These are phyloP conservation scores for Druceiella hillmani DNA, from an alignment of 2,888 invertebrate genomes.

Conservation along the genomic window DNA sequence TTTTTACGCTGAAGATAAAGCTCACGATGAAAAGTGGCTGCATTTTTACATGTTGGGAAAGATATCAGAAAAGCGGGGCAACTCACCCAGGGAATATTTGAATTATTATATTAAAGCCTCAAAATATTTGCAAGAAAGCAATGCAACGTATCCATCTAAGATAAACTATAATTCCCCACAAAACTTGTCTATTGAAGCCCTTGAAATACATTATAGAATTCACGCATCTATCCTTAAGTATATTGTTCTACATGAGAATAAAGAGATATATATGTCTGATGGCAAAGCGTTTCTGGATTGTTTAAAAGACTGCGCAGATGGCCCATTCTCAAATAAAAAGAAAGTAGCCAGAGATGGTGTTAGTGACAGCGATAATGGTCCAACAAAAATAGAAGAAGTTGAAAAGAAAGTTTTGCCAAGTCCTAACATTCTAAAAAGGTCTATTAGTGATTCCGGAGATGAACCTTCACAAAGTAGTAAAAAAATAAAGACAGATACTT, in stretches of 20 bases:
- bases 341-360: constrained; percentile 31
- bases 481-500: constrained; percentile 38
- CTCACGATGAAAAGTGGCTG: constrained; percentile 84
- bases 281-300: constrained; percentile 57
- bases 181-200: constrained; percentile 78
- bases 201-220: constrained; percentile 80
- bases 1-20: constrained; percentile 48
- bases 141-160: constrained; percentile 79
- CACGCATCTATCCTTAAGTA: constrained; percentile 87
- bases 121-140: constrained; percentile 69
- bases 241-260: constrained; percentile 70
- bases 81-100: constrained; percentile 67
- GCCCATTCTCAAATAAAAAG: constrained; percentile 35
- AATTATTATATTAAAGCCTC: constrained; percentile 78
- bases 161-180: constrained; percentile 82
- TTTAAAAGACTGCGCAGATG: constrained; percentile 46
- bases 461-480: constrained; percentile 42
- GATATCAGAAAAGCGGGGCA: constrained; percentile 81
- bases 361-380: constrained; percentile 25
- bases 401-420: constrained; percentile 31
- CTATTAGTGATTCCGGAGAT: constrained; percentile 44
- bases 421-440: constrained; percentile 45
- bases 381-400: constrained; percentile 27
- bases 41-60: constrained; percentile 96
- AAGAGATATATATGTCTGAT: constrained; percentile 54